Evolutionary conservation across 2,888 invertebrate genomes (phyloP), one percentile per base, ranked within the genome.

Genomic region (Polyommatus iphigenia): DNA sequence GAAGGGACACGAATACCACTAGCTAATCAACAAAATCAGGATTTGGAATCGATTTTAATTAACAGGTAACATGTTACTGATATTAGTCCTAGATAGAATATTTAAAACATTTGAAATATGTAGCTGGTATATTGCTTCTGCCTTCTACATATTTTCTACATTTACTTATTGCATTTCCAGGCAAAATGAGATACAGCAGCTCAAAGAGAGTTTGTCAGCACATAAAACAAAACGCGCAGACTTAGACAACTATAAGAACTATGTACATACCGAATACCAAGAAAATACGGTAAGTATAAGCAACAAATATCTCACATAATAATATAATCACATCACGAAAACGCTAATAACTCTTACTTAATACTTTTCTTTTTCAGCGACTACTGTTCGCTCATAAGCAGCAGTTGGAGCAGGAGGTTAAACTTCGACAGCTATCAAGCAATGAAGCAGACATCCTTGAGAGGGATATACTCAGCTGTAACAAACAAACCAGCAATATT

Each of bases 1-100:
- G 95, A 96, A 84, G 97, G 97, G 7, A 97, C 97, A 79, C 96
- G 96, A 85, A 95, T 97, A 83, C 98, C 98, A 3, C 95, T 98
- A 80, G 97, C 98, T 0, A 97, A 97, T 90, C 95, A 95, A 71
- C 96, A 96, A 84, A 98, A 98, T 79, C 90, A 92, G 83, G 85
- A 84, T 75, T 83, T 91, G 57, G 94, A 94, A 86, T 85, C 85
- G 36, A 80, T 87, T 32, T 83, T 94, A 29, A 90, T 93, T 79
- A 81, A 87, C 18, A 91, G 93, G 94, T 93, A 83, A 36, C 15
- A 36, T n/a, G 8, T 76, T 5, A 59, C 2, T 24, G 20, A 24
- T 46, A 20, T 10, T 20, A 8, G 7, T 8, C 7, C n/a, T 20
- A 62, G 10, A 24, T 10, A 59, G 2, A 20, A n/a, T 1, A 59